Evolutionary conservation across 2,888 invertebrate genomes (phyloP), one percentile per base, ranked within the genome.

Genomic region (Hyposoter dolosus): DNA sequence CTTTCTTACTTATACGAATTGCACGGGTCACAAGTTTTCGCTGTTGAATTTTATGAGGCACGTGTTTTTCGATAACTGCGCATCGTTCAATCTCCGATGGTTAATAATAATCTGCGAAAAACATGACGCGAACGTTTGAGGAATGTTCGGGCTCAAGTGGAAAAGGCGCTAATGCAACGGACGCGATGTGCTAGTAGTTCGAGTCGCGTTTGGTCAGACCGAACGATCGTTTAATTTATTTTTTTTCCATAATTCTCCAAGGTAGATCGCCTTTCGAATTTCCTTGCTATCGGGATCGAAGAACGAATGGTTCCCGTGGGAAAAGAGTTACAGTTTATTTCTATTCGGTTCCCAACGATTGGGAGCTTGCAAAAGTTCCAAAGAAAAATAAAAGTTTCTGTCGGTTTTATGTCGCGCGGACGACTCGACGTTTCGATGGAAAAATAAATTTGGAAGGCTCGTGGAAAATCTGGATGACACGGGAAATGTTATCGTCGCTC

Each of bases 21-120:
- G 32, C 43, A n/a, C 40, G 28, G 50, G 50, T 74, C 66, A 12
- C 40, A 47, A 45, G 19, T 66, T 65, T 50, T 69, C 50, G 47
- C 28, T 45, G 23, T 65, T 50, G 63, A 15, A 12, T 56, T 81
- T 56, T 7, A 40, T 71, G n/a, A 60, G 15, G 15, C 77, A 81
- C 81, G 84, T 77, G 84, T 71, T 60, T 43, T 35, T 74, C 72
- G 35, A 23, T 50, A 65, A 28, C 35, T 66, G 56, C 71, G 81
- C 45, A 47, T 50, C 56, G 32, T 71, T 60, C 12, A 23, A 19
- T 12, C 12, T 40, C 2, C 47, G 60, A 17, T 32, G 19, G 71
- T 82, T 81, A 78, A 74, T 66, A 82, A 74, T 76, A 71, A 84
- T 76, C 50, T 75, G 23, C 65, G 80, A 23, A 63, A 12, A 84